Percentiles rank a stretch among this genome's conserved stretches.
Evolutionary conservation across 2,113 vertebrate genomes (phyloP).

Genomic region (Dipodomys merriami): DNA sequence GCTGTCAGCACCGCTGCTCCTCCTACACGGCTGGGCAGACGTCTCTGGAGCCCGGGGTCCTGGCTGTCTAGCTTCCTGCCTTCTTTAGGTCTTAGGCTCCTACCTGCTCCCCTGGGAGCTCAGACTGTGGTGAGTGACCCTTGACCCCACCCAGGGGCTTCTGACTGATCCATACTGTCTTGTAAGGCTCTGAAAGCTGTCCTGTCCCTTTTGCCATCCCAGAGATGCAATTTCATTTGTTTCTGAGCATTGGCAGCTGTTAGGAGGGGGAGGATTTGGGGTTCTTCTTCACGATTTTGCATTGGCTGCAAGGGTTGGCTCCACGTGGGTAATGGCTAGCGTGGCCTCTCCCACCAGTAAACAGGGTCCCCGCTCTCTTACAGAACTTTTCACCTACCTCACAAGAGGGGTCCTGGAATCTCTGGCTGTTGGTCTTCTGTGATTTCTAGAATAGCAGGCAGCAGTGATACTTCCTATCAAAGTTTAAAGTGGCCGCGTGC

Average conservation of each 20-base stretch:
- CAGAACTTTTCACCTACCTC: not conserved
- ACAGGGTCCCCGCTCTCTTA: not conserved
- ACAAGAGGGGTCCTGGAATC: not conserved
- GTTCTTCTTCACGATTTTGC: no score
- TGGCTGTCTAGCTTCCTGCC: no score
- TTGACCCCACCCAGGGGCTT: not conserved
- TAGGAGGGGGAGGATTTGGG: not conserved
- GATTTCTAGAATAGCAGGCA: not conserved
- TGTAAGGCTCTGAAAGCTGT: no score
- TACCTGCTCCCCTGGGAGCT: no score
- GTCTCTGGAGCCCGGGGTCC: rapidly evolving
- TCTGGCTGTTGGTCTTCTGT: no score
- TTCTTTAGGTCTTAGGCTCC: no score
- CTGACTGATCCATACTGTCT: no score
- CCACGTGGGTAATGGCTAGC: no score
- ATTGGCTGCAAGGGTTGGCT: not conserved
- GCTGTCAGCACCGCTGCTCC: no score
- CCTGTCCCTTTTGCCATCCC: not conserved
- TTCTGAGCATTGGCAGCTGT: not conserved
- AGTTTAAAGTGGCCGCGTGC: no score
- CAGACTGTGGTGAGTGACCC: no score
- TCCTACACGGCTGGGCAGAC: no score
- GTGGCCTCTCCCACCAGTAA: not conserved
- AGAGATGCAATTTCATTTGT: not conserved
- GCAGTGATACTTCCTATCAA: rapidly evolving